Evolutionary conservation across 1,140 invertebrate species (phyloP).

Genomic region (Drosophila suzukii): DNA sequence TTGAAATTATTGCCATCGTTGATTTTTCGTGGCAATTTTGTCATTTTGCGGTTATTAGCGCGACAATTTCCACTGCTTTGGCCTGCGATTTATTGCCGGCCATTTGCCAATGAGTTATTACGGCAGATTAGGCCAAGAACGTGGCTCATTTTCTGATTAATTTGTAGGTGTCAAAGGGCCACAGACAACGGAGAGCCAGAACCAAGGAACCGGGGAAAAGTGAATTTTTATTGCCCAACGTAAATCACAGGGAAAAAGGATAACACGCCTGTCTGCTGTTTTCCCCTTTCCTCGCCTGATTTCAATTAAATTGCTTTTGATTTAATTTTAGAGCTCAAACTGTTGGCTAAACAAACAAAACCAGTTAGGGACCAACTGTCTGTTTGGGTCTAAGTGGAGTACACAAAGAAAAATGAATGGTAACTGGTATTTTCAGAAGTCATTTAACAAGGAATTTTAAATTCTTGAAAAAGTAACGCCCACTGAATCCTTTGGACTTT

Average conservation of each 20-base stretch:
- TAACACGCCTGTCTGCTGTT: conserved; percentile 2
- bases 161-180: conserved; percentile 70
- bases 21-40: conserved; percentile 56
- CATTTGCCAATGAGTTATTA: conserved; percentile 73
- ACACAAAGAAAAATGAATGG: neutral
- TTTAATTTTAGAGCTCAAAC: conserved; percentile 44
- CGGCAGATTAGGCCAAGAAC: conserved; percentile 56
- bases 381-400: neutral
- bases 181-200: too few relatives aligned
- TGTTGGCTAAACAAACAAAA: conserved; percentile 66
- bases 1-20: conserved; percentile 60
- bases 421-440: neutral
- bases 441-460: too few relatives aligned
- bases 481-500: too few relatives aligned
- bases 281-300: conserved; percentile 47
- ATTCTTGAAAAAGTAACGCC: too few relatives aligned
- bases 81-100: conserved; percentile 55
- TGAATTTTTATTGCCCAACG: conserved; percentile 73
- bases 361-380: conserved; percentile 5
- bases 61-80: conserved; percentile 38
- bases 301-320: conserved; percentile 70
- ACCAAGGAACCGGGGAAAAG: conserved; percentile 36
- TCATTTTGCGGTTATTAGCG: conserved; percentile 71
- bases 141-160: conserved; percentile 62
- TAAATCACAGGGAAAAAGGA: conserved; percentile 64